Percentiles rank a stretch among this genome's conserved stretches.
Evolutionary conservation across 2,888 invertebrate genomes (phyloP).

Genomic region (Bombyx huttoni): DNA sequence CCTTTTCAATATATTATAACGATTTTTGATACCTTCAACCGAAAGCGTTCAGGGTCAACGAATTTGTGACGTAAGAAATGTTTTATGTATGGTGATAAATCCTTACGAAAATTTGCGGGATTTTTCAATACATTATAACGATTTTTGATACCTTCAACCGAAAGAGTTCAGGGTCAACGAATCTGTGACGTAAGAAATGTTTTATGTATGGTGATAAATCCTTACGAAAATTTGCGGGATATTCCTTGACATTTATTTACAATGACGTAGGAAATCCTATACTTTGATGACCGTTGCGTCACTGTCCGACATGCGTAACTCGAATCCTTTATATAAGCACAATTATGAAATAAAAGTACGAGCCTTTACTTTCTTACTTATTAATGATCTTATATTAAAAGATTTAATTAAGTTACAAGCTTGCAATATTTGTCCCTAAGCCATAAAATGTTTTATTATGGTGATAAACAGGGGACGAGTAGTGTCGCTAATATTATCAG

Average conservation of each 20-base stretch:
- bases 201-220: too few species aligned
- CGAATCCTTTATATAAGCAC: not conserved
- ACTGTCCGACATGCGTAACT: not conserved
- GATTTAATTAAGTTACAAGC: not conserved
- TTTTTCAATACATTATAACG: conserved; percentile 1
- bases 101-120: too few species aligned
- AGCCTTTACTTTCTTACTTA: not conserved
- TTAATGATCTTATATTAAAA: not conserved
- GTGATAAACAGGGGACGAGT: not conserved
- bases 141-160: not conserved
- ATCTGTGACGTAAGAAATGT: not conserved
- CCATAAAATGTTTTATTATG: conserved; percentile 1
- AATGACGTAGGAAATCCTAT: too few species aligned
- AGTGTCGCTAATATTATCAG: conserved; percentile 1
- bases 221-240: too few species aligned
- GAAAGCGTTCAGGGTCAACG: not conserved
- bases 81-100: too few species aligned
- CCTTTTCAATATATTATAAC: not conserved
- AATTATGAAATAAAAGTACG: not conserved
- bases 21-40: not conserved
- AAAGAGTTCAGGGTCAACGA: not conserved
- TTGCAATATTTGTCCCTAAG: not conserved
- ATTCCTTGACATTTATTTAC: too few species aligned
- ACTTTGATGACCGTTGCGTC: too few species aligned
- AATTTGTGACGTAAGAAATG: not conserved